Evolutionary conservation across 2,113 vertebrate genomes (phyloP), one percentile per base, ranked within the genome.

Genomic region (Spea bombifrons): DNA sequence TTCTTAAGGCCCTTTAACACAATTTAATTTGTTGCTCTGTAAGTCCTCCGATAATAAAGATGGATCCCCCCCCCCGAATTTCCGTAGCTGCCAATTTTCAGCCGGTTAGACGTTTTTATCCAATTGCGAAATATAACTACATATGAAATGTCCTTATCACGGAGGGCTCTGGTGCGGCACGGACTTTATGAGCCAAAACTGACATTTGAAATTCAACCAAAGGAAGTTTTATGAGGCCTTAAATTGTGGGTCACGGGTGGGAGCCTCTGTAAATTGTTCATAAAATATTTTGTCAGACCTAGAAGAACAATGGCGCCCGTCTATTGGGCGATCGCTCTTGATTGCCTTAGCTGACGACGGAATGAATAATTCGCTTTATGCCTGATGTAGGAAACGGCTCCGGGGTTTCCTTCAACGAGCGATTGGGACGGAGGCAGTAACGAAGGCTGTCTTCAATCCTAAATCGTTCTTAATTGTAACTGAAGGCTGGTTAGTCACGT

Each of bases 201-300:
- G 77, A 80, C 77, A 73, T 80, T 73, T 73, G 71, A 80, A 80
- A 80, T 73, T 80, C 71, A 80, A 70, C 77, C 77, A 80, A 80
- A 73, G 77, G 77, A 80, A 55, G 61, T 57, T 80, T 80, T 73
- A 80, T 80, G 77, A 80, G 71, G 70, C 77, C 59, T 80, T 80
- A 80, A 80, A 80, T 80, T 80, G 70, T 73, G 73, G 77, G 77
- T 73, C 71, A 80, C 64, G 77, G 77, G 71, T 80, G 77, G 77
- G 57, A 80, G 64, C 63, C 64, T 80, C 77, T 67, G 73, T 73
- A 80, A 80, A 80, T 73, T 80, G 77, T 80, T 80, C 77, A 80
- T 80, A 80, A 73, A 80, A 80, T 80, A 80, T 80, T 79, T 80
- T 80, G 77, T 80, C 77, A 80, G 77, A 44, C 55, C 70, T 80